Percentiles rank a stretch among this genome's conserved stretches.
Conservation (phyloP, 2,888 invertebrate species). For the Drosophila rellima region DNA sequence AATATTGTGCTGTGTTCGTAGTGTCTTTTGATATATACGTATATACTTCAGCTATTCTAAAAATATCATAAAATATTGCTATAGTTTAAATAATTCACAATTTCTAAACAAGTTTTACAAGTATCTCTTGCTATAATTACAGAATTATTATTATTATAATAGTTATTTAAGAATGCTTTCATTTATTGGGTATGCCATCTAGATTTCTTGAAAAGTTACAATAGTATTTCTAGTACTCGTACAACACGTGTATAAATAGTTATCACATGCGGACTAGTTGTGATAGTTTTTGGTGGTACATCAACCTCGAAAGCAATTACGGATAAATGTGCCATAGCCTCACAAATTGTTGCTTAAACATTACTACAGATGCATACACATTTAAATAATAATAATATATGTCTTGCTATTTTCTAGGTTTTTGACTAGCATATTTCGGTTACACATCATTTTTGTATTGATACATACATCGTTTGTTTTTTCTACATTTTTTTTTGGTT, state of each 20-base stretch:
- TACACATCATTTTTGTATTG: constrained; percentile 33
- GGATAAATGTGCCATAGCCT: constrained; percentile 59
- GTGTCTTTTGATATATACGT: constrained; percentile 28
- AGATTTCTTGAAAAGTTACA: constrained; percentile 27
- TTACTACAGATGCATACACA: constrained; percentile 11
- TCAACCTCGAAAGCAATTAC: constrained; percentile 42
- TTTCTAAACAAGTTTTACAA: constrained; percentile 33
- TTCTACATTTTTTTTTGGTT: constrained; percentile 23
- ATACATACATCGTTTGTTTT: constrained; percentile 36
- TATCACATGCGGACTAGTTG: constrained; percentile 75
- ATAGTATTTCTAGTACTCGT: constrained; percentile 29
- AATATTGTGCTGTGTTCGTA: constrained; percentile 57
- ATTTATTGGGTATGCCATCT: constrained; percentile 34
- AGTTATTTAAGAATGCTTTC: neutral
- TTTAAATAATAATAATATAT: constrained; percentile 16
- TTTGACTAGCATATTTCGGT: constrained; percentile 69
- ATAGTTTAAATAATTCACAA: constrained; percentile 57
- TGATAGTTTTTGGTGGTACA: constrained; percentile 40
- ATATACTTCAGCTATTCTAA: constrained; percentile 34
- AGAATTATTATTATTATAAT: constrained; percentile 1
- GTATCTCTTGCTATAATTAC: constrained; percentile 9
- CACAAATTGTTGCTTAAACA: constrained; percentile 45
- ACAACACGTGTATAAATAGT: constrained; percentile 46
- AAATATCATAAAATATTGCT: constrained; percentile 77
- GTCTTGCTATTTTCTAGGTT: constrained; percentile 50